phyloP scores from a whole-genome alignment of 2,888 invertebrate genomes.

The Platycnemis pennipes region DNA sequence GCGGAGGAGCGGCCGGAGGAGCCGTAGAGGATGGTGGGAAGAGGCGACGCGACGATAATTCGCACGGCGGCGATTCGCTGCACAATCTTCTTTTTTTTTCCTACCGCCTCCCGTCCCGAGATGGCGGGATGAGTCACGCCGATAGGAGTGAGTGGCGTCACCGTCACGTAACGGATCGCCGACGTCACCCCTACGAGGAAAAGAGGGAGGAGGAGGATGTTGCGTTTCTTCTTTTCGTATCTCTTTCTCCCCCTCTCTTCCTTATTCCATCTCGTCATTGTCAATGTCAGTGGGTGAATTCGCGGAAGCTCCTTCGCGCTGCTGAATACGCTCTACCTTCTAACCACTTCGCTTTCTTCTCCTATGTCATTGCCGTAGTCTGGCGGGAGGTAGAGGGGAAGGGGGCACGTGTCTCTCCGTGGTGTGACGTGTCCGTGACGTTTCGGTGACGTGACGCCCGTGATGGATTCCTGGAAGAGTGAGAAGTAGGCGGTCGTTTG shows the following conservation, averaged over 20 bases:
- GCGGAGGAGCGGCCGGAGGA: not conserved
- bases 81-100: not conserved
- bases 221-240: not conserved
- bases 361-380: not conserved
- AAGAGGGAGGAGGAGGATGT: not conserved
- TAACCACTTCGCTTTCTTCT: not conserved
- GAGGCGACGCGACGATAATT: not conserved
- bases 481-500: not conserved
- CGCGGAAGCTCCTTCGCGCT: not conserved
- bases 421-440: slow-evolving; percentile 4
- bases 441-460: not conserved
- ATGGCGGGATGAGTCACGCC: not conserved
- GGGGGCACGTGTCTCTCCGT: not conserved
- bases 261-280: not conserved
- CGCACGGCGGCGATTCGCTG: not conserved
- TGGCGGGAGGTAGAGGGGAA: not conserved
- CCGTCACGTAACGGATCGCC: not conserved
- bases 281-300: not conserved
- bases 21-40: not conserved
- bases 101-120: not conserved
- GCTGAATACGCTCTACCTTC: no score
- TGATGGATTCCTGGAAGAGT: not conserved
- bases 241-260: not conserved
- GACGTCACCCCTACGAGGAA: not conserved
- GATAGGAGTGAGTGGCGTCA: not conserved